phyloP scores from a whole-genome alignment of 2,797 vertebrate species.

The Sphenodon punctatus region DNA sequence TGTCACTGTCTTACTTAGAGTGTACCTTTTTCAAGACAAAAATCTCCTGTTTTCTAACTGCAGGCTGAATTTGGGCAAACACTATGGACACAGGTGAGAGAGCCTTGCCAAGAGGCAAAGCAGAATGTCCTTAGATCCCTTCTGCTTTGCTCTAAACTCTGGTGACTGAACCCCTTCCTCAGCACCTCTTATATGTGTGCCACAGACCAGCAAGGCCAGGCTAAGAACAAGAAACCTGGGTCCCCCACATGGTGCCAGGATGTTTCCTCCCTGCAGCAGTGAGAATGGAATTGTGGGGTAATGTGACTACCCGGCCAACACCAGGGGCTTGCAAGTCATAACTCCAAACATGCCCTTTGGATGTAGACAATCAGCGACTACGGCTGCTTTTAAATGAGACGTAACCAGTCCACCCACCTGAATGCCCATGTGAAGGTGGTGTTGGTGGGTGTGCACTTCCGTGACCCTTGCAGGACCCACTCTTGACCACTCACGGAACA shows the following conservation, averaged over 20 bases:
- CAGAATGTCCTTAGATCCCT: not conserved
- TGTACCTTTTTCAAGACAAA: not conserved
- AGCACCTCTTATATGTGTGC: not conserved
- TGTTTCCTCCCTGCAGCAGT: fast-evolving
- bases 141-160: not conserved
- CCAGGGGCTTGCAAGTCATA: not conserved
- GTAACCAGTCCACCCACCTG: no score
- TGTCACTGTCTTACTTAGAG: no score
- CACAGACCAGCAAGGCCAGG: not conserved
- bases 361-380: not conserved
- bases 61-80: not conserved
- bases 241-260: not conserved
- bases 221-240: not conserved
- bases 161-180: not conserved
- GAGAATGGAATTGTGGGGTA: not conserved
- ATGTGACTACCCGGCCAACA: not conserved
- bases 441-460: no score
- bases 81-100: not conserved
- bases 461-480: no score
- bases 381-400: no score
- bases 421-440: no score
- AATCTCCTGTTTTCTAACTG: not conserved
- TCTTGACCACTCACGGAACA: no score
- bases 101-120: not conserved
- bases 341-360: not conserved